Evolutionary conservation across 2,113 vertebrate genomes (phyloP).

Genomic region (Sus scrofa): DNA sequence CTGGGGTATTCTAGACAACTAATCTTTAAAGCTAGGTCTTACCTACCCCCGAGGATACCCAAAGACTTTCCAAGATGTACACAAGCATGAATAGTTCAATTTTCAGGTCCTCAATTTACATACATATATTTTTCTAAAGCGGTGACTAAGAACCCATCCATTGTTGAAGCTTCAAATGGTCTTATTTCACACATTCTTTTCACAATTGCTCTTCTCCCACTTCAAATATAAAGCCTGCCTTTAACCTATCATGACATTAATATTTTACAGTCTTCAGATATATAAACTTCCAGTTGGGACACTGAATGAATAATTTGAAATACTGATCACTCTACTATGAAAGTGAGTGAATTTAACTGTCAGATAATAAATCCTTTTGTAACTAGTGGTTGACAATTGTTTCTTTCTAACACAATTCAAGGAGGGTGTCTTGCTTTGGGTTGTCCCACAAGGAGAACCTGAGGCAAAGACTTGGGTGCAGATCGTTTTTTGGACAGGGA

Average conservation of each 20-base stretch:
- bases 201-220: not conserved
- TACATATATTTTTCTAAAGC: not conserved
- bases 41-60: not conserved
- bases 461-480: not conserved
- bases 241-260: not conserved
- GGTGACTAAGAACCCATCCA: not conserved
- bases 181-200: not conserved
- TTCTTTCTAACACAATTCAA: not conserved
- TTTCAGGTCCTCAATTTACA: not conserved
- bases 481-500: not conserved
- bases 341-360: not conserved
- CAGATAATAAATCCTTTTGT: not conserved
- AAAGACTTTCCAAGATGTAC: not conserved
- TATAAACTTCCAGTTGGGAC: not conserved
- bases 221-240: not conserved
- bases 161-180: not conserved
- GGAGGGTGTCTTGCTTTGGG: not conserved
- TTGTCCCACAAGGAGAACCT: not conserved
- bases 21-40: not conserved
- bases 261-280: not conserved
- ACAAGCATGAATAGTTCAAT: not conserved
- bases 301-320: not conserved
- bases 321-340: not conserved
- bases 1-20: not conserved
- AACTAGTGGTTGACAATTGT: not conserved